Evolutionary conservation across 35 echinoderm and acorn worm species (phyloP), one percentile per base, ranked within the genome.

Genomic region (Lytechinus pictus): DNA sequence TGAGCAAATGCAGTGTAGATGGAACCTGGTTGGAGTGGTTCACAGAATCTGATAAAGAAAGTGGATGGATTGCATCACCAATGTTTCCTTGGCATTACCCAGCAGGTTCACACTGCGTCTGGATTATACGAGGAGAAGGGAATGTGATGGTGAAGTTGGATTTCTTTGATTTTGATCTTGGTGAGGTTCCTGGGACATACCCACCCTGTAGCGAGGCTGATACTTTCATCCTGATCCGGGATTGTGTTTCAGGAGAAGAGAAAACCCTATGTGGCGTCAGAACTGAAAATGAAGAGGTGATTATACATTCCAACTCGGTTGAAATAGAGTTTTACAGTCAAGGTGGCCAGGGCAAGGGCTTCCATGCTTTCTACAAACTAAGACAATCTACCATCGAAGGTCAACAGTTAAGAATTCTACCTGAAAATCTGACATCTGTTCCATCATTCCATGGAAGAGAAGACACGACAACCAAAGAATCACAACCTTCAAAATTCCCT

Each of bases 141-240:
- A 19, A 89, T 87, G 51, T 54, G 16, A 28, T 21, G 4, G 9
- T 95, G 11, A 52, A 87, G 8, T 29, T 95, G 10, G 8, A 86
- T 19, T 86, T 95, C 66, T 91, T 89, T 10, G 86, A 95, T 53
- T 87, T 95, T 52, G 86, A 95, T 11, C 92, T 93, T 57, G 54
- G 54, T 54, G 92, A 57, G 21, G 52, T 11, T 14, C 29, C 28
- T 21, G 54, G n/a, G 9, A 57, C 28, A 53, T 55, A 55, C 27
- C 29, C 52, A n/a, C n/a, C 28, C 1, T 93, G 92, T 10, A 93
- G 52, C n/a, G 27, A 55, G 9, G 92, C 55, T 54, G 53, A 57
- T 55, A 57, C 92, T 3, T 54, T 93, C 54, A 28, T 93, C 21
- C 54, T 13, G 9, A 93, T 93, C 55, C 28, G 21, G 10, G 92